These are phyloP conservation scores for Hyperoplus lanceolatus DNA, from an alignment of 2,797 vertebrate species.

Conservation along the genomic window DNA sequence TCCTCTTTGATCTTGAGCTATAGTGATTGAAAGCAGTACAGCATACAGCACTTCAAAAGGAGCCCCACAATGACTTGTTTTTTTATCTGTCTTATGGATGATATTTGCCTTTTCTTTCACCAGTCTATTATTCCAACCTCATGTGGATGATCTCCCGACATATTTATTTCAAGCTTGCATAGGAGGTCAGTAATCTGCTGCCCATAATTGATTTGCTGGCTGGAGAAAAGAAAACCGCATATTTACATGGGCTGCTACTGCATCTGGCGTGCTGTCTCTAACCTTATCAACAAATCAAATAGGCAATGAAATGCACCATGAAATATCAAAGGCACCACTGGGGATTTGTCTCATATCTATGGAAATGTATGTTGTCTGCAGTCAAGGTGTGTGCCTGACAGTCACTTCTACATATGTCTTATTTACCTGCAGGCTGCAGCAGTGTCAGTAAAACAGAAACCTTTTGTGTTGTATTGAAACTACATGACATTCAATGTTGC, in stretches of 20 bases:
- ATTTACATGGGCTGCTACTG: constrained; percentile 58
- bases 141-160: constrained; percentile 47
- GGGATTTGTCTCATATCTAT: constrained; percentile 74
- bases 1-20: constrained; percentile 22
- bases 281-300: constrained; percentile 75
- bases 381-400: constrained; percentile 37
- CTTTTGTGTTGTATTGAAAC: not conserved
- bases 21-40: constrained; percentile 33
- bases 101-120: constrained; percentile 44
- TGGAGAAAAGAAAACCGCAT: constrained; percentile 34
- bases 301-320: constrained; percentile 59
- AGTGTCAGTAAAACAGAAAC: not conserved
- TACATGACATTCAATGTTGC: not conserved
- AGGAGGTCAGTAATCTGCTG: constrained; percentile 67
- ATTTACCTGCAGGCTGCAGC: constrained; percentile 28
- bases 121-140: constrained; percentile 50
- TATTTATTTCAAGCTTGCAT: constrained; percentile 66
- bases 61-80: constrained; percentile 17
- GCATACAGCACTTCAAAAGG: constrained; percentile 14
- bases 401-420: constrained; percentile 24
- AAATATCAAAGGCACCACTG: constrained; percentile 66
- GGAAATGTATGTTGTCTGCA: constrained; percentile 68
- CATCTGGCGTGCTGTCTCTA: constrained; percentile 64
- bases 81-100: constrained; percentile 29
- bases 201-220: constrained; percentile 68